Conservation (phyloP, 1,140 invertebrate species). For the Procambarus clarkii region DNA sequence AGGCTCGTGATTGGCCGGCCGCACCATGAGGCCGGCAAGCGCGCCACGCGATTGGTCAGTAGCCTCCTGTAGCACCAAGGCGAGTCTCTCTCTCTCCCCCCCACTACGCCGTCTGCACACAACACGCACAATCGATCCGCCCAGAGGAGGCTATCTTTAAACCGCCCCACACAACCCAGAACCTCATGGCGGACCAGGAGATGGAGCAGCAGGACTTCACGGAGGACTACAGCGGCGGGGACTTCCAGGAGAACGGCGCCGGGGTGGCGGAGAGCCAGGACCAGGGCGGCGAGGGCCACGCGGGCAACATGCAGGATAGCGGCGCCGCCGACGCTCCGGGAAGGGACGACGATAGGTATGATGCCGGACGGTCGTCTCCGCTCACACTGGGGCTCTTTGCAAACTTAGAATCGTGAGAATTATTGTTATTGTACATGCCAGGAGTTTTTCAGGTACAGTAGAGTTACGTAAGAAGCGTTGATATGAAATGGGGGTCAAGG, state of each 20-base stretch:
- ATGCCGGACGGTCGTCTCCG: background rate
- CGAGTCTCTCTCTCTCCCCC: background rate
- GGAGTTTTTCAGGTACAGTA: conserved; percentile 26
- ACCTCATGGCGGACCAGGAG: conserved; percentile 61
- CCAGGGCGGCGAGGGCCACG: conserved; percentile 42
- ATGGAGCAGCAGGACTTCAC: conserved; percentile 66
- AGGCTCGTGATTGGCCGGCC: background rate
- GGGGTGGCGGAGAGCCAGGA: conserved; percentile 38
- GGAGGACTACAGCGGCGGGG: conserved; percentile 62
- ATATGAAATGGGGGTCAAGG: no score
- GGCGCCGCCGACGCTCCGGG: conserved; percentile 59
- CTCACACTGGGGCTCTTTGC: background rate
- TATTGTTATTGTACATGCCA: background rate
- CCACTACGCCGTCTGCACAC: conserved; percentile 21
- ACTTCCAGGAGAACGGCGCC: conserved; percentile 56
- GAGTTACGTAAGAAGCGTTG: conserved; percentile 29
- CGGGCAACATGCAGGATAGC: conserved; percentile 51
- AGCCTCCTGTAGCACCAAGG: background rate
- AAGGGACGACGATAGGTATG: conserved; percentile 61
- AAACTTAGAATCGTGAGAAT: background rate
- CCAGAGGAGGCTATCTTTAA: background rate
- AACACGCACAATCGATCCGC: background rate
- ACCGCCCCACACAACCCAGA: background rate
- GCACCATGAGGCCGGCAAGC: background rate
- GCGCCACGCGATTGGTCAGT: background rate